phyloP scores from a whole-genome alignment of 2,888 invertebrate species.

The Branchellion lobata region DNA sequence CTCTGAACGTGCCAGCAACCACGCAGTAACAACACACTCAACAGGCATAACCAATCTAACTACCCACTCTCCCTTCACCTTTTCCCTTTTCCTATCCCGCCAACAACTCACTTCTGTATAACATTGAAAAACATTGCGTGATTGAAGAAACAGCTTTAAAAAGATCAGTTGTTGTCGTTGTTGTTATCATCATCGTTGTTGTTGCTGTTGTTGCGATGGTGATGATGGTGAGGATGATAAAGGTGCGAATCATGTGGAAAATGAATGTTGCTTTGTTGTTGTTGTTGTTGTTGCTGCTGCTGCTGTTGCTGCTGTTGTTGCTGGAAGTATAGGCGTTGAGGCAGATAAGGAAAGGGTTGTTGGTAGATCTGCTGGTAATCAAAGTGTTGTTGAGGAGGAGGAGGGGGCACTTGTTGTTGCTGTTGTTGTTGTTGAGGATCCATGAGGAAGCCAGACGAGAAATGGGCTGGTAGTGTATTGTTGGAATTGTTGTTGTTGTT shows the following conservation, averaged over 20 bases:
- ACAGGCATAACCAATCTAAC: too few relatives aligned
- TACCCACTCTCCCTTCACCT: too few relatives aligned
- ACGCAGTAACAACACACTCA: too few relatives aligned
- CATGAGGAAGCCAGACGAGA: not conserved
- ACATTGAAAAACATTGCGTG: too few relatives aligned
- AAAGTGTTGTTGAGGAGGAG: slow-evolving; percentile 4
- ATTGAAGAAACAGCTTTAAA: too few relatives aligned
- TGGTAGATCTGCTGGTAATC: slow-evolving; percentile 12
- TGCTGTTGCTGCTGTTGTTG: slow-evolving; percentile 14
- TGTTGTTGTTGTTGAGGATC: slow-evolving; percentile 22
- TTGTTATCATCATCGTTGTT: slow-evolving; percentile 25
- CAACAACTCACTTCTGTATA: too few relatives aligned
- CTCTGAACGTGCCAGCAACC: too few relatives aligned
- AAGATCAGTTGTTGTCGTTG: slow-evolving; percentile 6
- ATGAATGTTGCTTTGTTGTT: not conserved
- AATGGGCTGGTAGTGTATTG: not conserved
- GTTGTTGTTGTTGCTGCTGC: not conserved
- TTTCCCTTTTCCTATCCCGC: too few relatives aligned
- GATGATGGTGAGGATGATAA: slow-evolving; percentile 12
- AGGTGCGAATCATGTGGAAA: slow-evolving; percentile 6
- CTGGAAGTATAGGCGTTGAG: not conserved
- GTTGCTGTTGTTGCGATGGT: slow-evolving; percentile 17
- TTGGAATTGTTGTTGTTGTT: slow-evolving; percentile 1
- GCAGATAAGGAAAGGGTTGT: slow-evolving; percentile 2
- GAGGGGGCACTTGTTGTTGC: not conserved